These are phyloP conservation scores for Boulengeromyrus knoepffleri DNA, from an alignment of 2,113 vertebrate species.

Conservation along the genomic window DNA sequence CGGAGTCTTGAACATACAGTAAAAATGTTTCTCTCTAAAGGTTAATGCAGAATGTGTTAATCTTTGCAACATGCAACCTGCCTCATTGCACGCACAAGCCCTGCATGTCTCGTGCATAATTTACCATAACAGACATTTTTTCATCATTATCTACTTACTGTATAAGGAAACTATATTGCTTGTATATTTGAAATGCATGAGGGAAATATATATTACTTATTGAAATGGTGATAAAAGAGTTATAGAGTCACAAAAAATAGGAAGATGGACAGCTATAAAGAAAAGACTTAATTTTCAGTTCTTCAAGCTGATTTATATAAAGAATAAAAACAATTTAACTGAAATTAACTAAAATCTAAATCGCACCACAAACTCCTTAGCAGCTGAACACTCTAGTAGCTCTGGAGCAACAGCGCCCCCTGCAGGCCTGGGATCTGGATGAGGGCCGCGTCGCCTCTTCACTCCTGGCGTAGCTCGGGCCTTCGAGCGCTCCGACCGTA, in stretches of 20 bases:
- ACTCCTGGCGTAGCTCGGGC: slow-evolving; percentile 39
- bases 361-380: background rate
- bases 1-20: background rate
- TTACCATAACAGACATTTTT: background rate
- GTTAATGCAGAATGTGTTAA: background rate
- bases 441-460: slow-evolving; percentile 54
- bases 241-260: background rate
- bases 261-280: background rate
- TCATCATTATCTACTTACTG: background rate
- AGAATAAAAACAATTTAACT: background rate
- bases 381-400: background rate
- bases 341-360: background rate
- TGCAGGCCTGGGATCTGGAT: background rate
- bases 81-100: background rate
- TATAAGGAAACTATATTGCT: background rate
- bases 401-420: background rate
- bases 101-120: background rate
- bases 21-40: background rate
- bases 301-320: background rate
- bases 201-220: background rate
- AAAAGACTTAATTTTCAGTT: background rate
- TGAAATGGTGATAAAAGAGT: background rate
- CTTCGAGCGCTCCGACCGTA: slow-evolving; percentile 69
- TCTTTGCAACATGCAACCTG: background rate
- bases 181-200: background rate